Evolutionary conservation across 2,113 vertebrate species (phyloP), one percentile per base, ranked within the genome.

Genomic region (Halichoerus grypus): DNA sequence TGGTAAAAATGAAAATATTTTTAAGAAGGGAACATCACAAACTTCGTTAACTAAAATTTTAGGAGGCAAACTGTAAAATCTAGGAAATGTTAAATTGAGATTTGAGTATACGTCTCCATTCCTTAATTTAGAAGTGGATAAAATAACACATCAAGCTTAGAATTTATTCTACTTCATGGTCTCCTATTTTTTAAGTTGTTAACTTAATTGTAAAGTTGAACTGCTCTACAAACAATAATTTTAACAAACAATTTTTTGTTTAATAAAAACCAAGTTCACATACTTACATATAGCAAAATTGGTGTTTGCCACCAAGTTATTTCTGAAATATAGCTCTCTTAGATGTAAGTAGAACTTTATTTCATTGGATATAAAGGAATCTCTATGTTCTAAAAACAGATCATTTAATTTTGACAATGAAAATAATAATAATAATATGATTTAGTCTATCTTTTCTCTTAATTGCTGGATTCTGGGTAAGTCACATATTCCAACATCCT

Each of bases 1-100:
- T 61, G 14, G 90, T 81, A 91, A 98, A 95, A 53, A 95, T 2
- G 42, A 83, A 96, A 91, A 65, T 93, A 97, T 88, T 94, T 94
- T 94, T 91, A 93, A 85, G 59, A 86, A 67, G 24, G 49, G 36
- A 91, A 88, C 21, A 79, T 67, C 87, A 24, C 31, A 95, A 94
- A 90, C 13, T 92, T 91, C 12, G 7, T 39, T 94, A 63, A 71
- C 90, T 65, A 65, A 67, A 67, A 83, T 61, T 94, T 95, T 39
- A 71, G 65, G 19, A 96, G n/a, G 31, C 63, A 92, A 93, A 93
- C 5, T 92, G 61, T 76, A 95, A 97, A 94, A 88, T 74, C 82
- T 95, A 87, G 49, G 74, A 95, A 97, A 82, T 0, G 28, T 42
- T 59, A 81, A 74, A 82, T 4, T 87, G 86, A 87, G 71, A 91